Base-by-base conservation (phyloP, 1,140 invertebrate genomes). In the Colletes gigas region DNA sequence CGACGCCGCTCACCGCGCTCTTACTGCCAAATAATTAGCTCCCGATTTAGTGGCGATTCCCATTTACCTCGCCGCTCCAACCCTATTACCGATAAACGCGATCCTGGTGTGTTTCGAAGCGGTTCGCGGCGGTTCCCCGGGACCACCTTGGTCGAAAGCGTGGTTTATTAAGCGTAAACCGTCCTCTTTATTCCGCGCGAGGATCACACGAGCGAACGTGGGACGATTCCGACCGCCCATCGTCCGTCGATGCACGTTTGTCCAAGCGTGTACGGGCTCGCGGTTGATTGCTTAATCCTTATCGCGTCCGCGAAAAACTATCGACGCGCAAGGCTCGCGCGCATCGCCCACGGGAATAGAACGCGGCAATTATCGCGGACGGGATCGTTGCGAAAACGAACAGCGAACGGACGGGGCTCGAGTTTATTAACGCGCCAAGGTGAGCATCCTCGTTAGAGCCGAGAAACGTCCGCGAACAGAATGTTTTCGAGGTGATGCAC, bases 21-120 rank as follows among this genome's bases (percentile, higher is more conserved):
- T 91, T 89, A 90, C 91, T 90, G 90, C 89, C 89, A 89, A 93
- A 92, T 92, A 93, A 93, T 93, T 93, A 92, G 91, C 89, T 89
- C 88, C 71, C 89, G 88, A 92, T 92, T 93, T 93, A 92, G 90
- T 90, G 88, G 90, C 89, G 86, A 92, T 92, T 91, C 90, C 50
- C 90, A 91, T 91, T 91, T 89, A 87, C 83, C 87, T 89, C 87
- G 84, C 87, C 73, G 68, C 54, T 52, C 70, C 67, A 74, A 72
- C 75, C 78, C 76, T 85, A 84, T 87, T 87, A 87, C 73, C 84
- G 81, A 89, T 86, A 85, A 84, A 84, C 78, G 78, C 75, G 84
- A 68, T 21, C 59, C 72, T 39, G 60, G 50, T 19, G 65, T 12
- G 65, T 12, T 8, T 41, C 66, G 50, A 55, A 52, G 41, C 69